Conservation (phyloP, 2,797 vertebrate genomes). For the Serranus cabrilla region DNA sequence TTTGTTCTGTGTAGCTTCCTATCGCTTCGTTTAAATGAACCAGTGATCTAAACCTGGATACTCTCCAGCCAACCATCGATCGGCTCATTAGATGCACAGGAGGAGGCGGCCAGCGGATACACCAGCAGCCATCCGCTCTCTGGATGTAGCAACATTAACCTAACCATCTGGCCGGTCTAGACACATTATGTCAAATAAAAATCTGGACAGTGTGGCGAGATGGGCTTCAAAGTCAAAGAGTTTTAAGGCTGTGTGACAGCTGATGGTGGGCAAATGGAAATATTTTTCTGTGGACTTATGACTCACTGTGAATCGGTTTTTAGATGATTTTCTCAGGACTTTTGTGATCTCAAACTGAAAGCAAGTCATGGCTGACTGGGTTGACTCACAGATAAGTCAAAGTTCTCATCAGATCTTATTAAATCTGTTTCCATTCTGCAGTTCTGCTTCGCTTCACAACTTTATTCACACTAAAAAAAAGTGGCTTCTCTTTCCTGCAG, state of each 20-base stretch:
- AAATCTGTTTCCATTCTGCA: constrained; percentile 5
- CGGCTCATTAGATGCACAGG: constrained; percentile 59
- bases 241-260: constrained; percentile 19
- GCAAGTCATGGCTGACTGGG: neutral
- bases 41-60: constrained; percentile 40
- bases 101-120: constrained; percentile 26
- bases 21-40: constrained; percentile 55
- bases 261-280: constrained; percentile 17
- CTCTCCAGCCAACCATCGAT: constrained; percentile 54
- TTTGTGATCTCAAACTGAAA: constrained; percentile 27
- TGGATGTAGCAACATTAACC: constrained; percentile 60
- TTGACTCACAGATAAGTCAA: neutral
- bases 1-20: constrained; percentile 35
- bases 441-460: neutral
- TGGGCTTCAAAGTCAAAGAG: constrained; percentile 29
- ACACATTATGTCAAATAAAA: constrained; percentile 60
- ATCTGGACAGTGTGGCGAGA: constrained; percentile 22
- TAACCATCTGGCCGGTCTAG: constrained; percentile 74
- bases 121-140: constrained; percentile 40
- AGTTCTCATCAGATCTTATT: constrained; percentile 7
- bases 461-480: constrained; percentile 2
- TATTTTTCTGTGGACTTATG: constrained; percentile 6
- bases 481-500: neutral
- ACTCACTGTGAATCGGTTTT: constrained; percentile 23
- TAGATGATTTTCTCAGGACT: neutral